Percentiles rank a stretch among this genome's conserved stretches.
These are phyloP conservation scores for Phataginus tricuspis DNA, from an alignment of 2,797 vertebrate genomes.

Conservation along the genomic window DNA sequence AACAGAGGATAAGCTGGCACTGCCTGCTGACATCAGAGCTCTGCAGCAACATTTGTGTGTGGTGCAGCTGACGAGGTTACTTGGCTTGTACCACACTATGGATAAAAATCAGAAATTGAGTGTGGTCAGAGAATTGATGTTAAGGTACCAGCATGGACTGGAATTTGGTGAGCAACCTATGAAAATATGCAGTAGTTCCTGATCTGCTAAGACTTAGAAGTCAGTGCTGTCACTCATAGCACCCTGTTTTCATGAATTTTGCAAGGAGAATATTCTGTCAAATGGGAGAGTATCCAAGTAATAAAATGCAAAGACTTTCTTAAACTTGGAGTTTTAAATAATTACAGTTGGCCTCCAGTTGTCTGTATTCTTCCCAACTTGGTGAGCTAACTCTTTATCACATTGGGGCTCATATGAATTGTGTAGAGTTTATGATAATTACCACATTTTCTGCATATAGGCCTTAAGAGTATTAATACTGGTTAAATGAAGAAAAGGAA, in stretches of 20 bases:
- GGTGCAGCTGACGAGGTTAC: constrained; percentile 92
- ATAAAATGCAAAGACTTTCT: background rate
- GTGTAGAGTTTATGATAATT: background rate
- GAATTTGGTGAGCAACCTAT: constrained; percentile 91
- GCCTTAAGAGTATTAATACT: background rate
- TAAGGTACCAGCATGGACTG: constrained; percentile 93
- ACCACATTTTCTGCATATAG: background rate
- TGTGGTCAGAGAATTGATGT: constrained; percentile 92
- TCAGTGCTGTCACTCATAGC: background rate
- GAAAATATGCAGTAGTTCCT: background rate
- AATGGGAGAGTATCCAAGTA: background rate
- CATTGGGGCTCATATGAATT: background rate
- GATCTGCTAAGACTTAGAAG: background rate
- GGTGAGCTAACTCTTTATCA: background rate
- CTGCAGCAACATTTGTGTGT: constrained; percentile 96
- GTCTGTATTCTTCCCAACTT: background rate
- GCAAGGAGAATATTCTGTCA: background rate
- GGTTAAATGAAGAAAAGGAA: background rate
- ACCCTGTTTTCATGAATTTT: background rate
- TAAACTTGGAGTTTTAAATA: background rate
- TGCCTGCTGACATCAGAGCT: constrained; percentile 92
- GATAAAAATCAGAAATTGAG: constrained; percentile 89
- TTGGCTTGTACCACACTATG: constrained; percentile 93
- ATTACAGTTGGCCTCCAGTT: background rate
- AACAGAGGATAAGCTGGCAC: constrained; percentile 86